phyloP scores from a whole-genome alignment of 2,797 vertebrate species.

The Chloroceryle inda region DNA sequence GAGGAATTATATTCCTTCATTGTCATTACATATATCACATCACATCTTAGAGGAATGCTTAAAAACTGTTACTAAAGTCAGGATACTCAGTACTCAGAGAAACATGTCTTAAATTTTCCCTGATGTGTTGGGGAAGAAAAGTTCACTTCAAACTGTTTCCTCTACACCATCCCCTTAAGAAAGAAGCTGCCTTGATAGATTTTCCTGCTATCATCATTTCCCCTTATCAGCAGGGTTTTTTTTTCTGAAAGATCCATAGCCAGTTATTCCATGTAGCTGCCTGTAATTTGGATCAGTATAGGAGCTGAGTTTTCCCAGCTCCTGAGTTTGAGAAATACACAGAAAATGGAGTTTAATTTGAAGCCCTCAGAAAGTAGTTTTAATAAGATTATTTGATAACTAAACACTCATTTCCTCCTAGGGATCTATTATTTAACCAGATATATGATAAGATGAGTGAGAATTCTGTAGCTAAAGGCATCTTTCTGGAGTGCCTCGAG shows the following conservation, averaged over 20 bases:
- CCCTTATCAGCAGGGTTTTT: neutral
- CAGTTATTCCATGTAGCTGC: neutral
- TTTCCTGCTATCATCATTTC: neutral
- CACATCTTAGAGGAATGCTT: neutral
- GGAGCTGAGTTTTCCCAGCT: neutral
- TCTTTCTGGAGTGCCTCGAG: conserved; percentile 94
- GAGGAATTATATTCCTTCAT: neutral
- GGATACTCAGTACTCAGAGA: neutral
- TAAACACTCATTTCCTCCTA: conserved; percentile 54
- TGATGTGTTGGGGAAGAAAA: neutral
- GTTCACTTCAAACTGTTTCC: neutral
- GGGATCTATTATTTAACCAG: conserved; percentile 93
- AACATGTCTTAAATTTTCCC: neutral
- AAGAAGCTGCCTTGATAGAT: neutral
- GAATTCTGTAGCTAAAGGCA: conserved; percentile 92
- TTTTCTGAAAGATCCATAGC: neutral
- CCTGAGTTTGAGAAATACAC: neutral
- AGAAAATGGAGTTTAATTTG: neutral
- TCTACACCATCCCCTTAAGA: neutral
- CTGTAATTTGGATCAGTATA: neutral
- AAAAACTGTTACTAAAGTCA: neutral
- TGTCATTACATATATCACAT: neutral
- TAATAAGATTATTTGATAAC: neutral
- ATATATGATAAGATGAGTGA: conserved; percentile 91
- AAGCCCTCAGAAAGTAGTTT: neutral